These are phyloP conservation scores for Eupithecia centaureata DNA, from an alignment of 2,888 invertebrate genomes.

Conservation along the genomic window DNA sequence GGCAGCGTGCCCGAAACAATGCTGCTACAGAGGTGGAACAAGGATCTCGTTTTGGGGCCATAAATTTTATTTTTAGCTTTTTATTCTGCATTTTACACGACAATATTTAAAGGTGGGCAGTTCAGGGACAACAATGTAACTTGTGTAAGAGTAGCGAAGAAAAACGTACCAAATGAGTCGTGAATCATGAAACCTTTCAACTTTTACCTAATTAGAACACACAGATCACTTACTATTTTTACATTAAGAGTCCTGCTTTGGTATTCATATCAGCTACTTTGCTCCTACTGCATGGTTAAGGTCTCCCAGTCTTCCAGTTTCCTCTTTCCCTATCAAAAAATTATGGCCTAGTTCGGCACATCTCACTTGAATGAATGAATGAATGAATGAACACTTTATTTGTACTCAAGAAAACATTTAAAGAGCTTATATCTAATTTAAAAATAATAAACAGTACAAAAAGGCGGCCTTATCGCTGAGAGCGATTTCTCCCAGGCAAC, in stretches of 20 bases:
- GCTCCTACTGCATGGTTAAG: neutral
- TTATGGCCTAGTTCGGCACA: neutral
- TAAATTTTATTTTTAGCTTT: neutral
- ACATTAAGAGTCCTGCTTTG: neutral
- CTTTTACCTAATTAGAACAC: neutral
- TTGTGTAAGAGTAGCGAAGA: neutral
- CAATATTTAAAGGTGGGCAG: neutral
- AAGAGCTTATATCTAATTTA: too few relatives aligned
- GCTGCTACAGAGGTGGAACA: slow-evolving; percentile 24
- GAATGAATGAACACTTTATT: too few relatives aligned
- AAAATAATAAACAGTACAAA: too few relatives aligned
- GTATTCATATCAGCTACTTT: neutral
- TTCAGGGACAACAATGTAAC: neutral
- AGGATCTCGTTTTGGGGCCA: slow-evolving; percentile 10
- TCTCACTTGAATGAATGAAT: too few relatives aligned
- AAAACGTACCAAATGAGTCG: neutral
- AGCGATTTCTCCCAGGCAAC: too few relatives aligned
- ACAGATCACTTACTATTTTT: neutral
- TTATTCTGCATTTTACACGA: neutral
- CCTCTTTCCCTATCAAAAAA: neutral
- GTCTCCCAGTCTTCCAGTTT: neutral
- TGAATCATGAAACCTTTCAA: neutral
- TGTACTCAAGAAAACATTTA: too few relatives aligned
- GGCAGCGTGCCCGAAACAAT: slow-evolving; percentile 74
- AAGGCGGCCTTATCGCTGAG: too few relatives aligned